Base-by-base conservation (phyloP, 2,797 vertebrate genomes). In the Leontopithecus rosalia region DNA sequence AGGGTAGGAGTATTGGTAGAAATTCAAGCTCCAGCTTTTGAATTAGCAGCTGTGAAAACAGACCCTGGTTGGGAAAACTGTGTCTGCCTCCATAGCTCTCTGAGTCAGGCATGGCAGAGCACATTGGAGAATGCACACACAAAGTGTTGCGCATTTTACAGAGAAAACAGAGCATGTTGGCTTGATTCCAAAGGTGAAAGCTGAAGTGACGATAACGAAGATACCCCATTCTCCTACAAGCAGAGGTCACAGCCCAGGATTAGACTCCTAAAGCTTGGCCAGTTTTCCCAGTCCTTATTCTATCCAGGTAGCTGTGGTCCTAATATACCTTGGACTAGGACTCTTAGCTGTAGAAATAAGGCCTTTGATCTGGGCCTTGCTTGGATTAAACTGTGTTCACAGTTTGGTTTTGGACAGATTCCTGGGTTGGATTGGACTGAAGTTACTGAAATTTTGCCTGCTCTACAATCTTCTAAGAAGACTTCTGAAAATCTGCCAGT, bases 391-490 rank as follows among this genome's bases (percentile, higher is more conserved):
- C 13, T 30, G 1, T n/a, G 12, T 57, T 91, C 17, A 3, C 36
- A 70, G 43, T 50, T 90, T 64, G 70, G 61, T 79, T 91, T 52
- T 93, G 36, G 82, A 81, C 22, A 48, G 61, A 67, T 39, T 72
- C 41, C 50, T 70, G 4, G 17, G 33, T 46, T 90, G 57, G 55
- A 58, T 0, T 26, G 52, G 39, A 43, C 10, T 79, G 61, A 81
- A 61, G 26, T 88, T 67, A 55, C 52, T 55, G 52, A 55, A 55
- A 55, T 55, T 79, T 30, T 77, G 77, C 43, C 77, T 70, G 15
- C 82, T 82, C 22, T 80, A 39, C 8, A 30, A 84, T 90, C 81
- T 50, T 94, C 52, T 10, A 88, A 88, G 86, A 84, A 91, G n/a
- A 70, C 73, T 81, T 82, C 70, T 58, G 80, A 88, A 87, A 84